phyloP scores from a whole-genome alignment of 2,797 vertebrate species.

The Amphiprion clarkii region DNA sequence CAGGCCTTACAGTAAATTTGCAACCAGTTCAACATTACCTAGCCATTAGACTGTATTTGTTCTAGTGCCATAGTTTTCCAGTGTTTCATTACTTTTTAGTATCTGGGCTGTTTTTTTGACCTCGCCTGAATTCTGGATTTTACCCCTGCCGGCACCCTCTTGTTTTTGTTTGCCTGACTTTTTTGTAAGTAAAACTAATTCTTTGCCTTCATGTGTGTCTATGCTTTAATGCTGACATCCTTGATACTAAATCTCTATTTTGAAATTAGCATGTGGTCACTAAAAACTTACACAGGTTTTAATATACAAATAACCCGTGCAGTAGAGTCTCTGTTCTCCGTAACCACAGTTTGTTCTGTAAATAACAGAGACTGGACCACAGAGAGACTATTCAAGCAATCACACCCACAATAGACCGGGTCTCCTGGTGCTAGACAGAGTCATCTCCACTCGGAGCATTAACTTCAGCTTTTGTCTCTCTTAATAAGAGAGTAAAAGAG shows the following conservation, averaged over 20 bases:
- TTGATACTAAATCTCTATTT: background rate
- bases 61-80: no score
- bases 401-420: constrained; percentile 1
- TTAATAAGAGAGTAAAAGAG: constrained; percentile 30
- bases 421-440: constrained; percentile 4
- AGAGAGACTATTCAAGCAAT: constrained; percentile 12
- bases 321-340: background rate
- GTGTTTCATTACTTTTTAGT: no score
- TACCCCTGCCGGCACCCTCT: no score
- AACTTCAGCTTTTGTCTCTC: constrained; percentile 16
- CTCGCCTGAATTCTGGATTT: no score
- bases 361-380: constrained; percentile 13
- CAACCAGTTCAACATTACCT: no score
- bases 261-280: background rate
- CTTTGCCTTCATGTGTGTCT: no score
- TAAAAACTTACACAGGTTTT: background rate
- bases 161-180: no score
- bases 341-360: constrained; percentile 4
- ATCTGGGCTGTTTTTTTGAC: no score
- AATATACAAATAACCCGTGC: background rate
- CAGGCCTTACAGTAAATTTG: no score
- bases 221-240: no score
- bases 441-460: constrained; percentile 18
- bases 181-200: no score
- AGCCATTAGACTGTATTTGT: no score